These are phyloP conservation scores for Hypotaenidia philippensis DNA, from an alignment of 2,797 vertebrate species.

Conservation along the genomic window DNA sequence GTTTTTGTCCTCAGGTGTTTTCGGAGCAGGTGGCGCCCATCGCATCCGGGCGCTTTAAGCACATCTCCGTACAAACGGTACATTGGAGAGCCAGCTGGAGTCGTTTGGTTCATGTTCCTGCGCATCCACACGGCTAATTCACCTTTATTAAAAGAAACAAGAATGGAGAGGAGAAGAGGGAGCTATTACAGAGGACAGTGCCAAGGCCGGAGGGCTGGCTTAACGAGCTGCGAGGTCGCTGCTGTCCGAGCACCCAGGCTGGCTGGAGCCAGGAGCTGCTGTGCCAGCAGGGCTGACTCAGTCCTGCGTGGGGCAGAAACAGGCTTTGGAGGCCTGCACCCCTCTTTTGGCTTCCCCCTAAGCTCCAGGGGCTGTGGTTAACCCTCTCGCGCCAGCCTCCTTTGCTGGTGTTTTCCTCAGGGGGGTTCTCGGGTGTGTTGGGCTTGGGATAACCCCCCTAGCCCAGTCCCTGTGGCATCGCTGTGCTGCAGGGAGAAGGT, in stretches of 20 bases:
- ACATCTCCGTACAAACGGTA: background rate
- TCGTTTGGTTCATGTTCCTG: slow-evolving; percentile 32
- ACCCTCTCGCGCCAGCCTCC: background rate
- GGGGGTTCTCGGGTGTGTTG: rapidly evolving
- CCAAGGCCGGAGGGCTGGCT: background rate
- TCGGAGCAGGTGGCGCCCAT: background rate
- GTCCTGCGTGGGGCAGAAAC: background rate
- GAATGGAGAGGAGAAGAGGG: background rate
- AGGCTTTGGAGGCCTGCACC: background rate
- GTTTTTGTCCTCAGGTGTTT: slow-evolving; percentile 39
- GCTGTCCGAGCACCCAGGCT: background rate
- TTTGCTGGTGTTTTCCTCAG: background rate
- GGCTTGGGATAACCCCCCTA: background rate
- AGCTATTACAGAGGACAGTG: slow-evolving; percentile 28
- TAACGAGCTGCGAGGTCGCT: background rate
- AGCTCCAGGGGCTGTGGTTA: background rate
- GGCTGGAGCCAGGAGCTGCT: slow-evolving; percentile 53
- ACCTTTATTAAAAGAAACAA: background rate
- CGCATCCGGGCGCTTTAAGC: background rate
- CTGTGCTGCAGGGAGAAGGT: rapidly evolving
- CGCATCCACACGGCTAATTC: slow-evolving; percentile 24
- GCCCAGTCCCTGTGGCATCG: background rate
- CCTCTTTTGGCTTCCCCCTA: background rate
- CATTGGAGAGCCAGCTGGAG: background rate
- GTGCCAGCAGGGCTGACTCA: slow-evolving; percentile 46